These are phyloP conservation scores for Tichodroma muraria DNA, from an alignment of 2,113 vertebrate genomes.

Conservation along the genomic window DNA sequence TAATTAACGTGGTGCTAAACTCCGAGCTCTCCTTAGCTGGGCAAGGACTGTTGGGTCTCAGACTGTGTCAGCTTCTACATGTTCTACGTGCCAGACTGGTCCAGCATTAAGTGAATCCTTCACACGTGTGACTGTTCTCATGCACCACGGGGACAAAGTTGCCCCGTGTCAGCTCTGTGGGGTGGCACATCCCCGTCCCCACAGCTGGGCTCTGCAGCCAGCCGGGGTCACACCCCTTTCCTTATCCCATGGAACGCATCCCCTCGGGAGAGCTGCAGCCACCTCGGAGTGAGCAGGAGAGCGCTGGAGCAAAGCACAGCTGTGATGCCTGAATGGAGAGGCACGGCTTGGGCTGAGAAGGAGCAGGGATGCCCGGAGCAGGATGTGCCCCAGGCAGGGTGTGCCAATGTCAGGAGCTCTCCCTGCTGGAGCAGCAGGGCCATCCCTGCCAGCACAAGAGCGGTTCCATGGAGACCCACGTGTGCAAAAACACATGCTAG, in stretches of 20 bases:
- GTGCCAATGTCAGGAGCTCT: background rate
- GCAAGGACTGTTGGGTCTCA: background rate
- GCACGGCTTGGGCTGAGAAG: fast-evolving
- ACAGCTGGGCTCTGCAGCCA: background rate
- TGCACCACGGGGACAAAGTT: background rate
- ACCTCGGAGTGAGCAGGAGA: background rate
- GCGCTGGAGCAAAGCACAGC: fast-evolving
- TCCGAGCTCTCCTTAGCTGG: background rate
- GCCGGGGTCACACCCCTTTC: fast-evolving
- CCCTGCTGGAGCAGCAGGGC: background rate
- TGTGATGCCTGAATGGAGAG: fast-evolving
- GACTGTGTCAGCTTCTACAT: fast-evolving
- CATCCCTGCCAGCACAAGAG: fast-evolving
- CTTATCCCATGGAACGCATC: fast-evolving
- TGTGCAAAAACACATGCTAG: background rate
- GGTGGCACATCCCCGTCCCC: background rate
- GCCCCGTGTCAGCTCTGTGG: background rate
- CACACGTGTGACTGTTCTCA: fast-evolving
- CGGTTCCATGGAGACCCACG: background rate
- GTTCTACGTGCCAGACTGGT: fast-evolving
- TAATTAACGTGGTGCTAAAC: background rate
- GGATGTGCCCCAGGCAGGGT: background rate
- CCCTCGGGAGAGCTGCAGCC: background rate
- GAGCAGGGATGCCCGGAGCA: background rate
- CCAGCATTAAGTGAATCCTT: background rate